Base-by-base conservation (phyloP, 1,140 invertebrate species). In the Pseudomyrmex dendroicus region DNA sequence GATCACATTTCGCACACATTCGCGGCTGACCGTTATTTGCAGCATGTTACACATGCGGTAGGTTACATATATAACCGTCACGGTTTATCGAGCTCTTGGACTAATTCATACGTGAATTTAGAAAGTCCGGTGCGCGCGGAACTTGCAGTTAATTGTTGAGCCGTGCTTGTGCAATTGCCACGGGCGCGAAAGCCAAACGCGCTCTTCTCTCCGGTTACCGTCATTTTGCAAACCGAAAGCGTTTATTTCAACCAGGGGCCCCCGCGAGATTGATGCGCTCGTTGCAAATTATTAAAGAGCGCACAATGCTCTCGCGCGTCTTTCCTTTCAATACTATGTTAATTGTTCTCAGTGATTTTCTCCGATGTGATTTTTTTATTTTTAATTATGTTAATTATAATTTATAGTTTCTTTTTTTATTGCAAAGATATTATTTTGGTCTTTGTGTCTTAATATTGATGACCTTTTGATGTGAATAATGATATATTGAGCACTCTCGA, bases 31-130 rank as follows among this genome's bases (percentile, higher is more conserved):
- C 50, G 63, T 67, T 68, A 77, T 62, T 56, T n/a, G 5, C 44
- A 7, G 25, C 52, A 25, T n/a, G 52, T 46, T 35, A 59, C 64
- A 78, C 63, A 35, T 5, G 35, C 35, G 35, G 64, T 52, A 48
- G 52, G 25, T 9, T 64, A 15, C n/a, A 56, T 22, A 2, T 22
- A 57, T 22, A 2, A 17, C 63, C 25, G 8, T 50, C 35, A 73
- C 52, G 73, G 35, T 68, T 70, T 84, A 72, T 82, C 76, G 66
- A 35, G 76, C 76, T 78, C 46, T 67, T 63, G n/a, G 20, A 50
- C 76, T 52, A 82, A 84, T 84, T 84, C 83, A 68, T 80, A 78
- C 66, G 57, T 82, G 76, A 84, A 84, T 72, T 82, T 80, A 84
- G 83, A 84, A 84, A 84, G 83, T 84, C 57, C 56, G 25, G 17